Evolutionary conservation across 2,113 vertebrate genomes (phyloP).

Genomic region (Crotalus tigris): DNA sequence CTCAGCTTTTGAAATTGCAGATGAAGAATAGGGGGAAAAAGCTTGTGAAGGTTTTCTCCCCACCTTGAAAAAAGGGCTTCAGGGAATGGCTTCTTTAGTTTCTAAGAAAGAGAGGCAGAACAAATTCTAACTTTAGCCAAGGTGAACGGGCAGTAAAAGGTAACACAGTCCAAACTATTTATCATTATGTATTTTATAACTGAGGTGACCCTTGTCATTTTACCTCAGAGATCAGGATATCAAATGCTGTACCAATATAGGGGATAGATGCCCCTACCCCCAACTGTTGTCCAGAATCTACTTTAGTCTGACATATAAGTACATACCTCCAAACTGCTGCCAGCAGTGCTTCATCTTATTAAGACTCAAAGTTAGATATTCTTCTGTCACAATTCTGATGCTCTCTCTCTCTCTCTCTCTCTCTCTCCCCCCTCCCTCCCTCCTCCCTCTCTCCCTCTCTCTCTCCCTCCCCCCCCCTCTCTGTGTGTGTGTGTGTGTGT

Average conservation of each 20-base stretch:
- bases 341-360: not conserved
- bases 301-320: not conserved
- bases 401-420: no score
- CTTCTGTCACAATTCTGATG: not conserved
- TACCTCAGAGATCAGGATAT: not conserved
- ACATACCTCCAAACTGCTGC: not conserved
- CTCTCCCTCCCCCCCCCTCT: no score
- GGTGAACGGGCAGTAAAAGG: not conserved
- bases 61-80: not conserved
- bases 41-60: not conserved
- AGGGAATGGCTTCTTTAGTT: not conserved
- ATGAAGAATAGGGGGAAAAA: not conserved
- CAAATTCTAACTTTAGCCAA: not conserved
- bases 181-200: not conserved
- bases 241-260: not conserved
- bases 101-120: not conserved
- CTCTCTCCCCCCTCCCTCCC: no score
- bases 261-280: not conserved
- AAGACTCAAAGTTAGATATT: constrained; percentile 28
- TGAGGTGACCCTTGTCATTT: not conserved
- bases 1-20: not conserved
- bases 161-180: not conserved
- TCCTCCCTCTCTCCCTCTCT: no score
- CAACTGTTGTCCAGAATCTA: not conserved
- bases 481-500: not conserved